Conservation (phyloP, 2,113 vertebrate genomes). For the Pan paniscus region DNA sequence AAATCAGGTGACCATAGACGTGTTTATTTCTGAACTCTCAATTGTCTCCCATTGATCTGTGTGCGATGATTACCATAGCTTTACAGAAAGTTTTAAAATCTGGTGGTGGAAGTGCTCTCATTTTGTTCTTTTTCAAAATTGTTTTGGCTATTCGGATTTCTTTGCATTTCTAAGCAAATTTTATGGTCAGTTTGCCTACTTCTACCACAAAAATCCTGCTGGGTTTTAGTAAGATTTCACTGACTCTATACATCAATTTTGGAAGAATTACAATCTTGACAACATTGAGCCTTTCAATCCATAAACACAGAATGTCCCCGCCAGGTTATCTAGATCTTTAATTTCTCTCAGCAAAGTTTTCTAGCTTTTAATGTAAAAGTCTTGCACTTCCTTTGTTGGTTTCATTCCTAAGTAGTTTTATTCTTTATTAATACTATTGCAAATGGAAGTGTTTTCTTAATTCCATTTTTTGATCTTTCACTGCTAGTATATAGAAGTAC, state of each 20-base stretch:
- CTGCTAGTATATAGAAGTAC: not conserved
- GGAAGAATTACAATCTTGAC: not conserved
- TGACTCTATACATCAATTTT: not conserved
- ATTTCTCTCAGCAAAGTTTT: not conserved
- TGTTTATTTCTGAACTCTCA: not conserved
- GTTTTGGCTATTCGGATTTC: not conserved
- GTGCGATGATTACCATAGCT: not conserved
- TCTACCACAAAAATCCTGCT: not conserved
- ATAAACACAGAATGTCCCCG: no score
- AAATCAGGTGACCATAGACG: not conserved
- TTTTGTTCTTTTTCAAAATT: not conserved
- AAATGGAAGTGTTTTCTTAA: not conserved
- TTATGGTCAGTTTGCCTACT: not conserved
- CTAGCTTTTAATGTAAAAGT: not conserved
- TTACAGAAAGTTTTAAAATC: not conserved
- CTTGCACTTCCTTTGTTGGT: no score
- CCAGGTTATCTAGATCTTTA: not conserved
- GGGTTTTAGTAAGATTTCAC: not conserved
- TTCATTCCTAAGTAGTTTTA: not conserved
- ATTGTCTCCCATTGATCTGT: accelerated
- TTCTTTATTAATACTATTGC: not conserved
- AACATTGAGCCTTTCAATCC: not conserved
- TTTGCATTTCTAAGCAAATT: not conserved
- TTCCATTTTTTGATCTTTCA: not conserved
- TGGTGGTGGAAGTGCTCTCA: not conserved